These are phyloP conservation scores for Dione vanillae DNA, from an alignment of 2,888 invertebrate species.

Conservation along the genomic window DNA sequence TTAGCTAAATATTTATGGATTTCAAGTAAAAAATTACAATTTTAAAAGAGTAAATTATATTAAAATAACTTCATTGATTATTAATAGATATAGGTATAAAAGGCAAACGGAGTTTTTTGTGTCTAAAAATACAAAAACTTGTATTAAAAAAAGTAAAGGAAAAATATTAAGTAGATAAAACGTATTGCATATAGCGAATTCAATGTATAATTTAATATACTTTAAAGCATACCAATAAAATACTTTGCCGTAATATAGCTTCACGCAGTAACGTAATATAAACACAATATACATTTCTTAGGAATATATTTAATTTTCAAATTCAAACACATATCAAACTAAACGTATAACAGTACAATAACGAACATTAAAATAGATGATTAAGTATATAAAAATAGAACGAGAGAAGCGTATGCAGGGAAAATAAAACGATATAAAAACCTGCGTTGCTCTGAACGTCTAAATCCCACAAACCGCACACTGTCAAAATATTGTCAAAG, in stretches of 20 bases:
- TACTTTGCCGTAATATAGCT: not conserved
- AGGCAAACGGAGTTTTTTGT: too few relatives aligned
- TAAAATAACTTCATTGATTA: not conserved
- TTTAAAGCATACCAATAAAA: not conserved
- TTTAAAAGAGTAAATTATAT: not conserved
- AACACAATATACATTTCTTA: not conserved
- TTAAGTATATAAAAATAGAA: constrained; percentile 61
- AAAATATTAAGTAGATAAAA: not conserved
- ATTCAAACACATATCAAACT: not conserved
- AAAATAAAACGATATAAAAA: constrained; percentile 68
- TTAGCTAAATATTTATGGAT: not conserved
- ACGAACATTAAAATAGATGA: constrained; percentile 65
- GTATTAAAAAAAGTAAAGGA: not conserved
- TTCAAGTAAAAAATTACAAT: too few relatives aligned
- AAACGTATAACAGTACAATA: constrained; percentile 22
- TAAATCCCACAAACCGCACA: constrained; percentile 74
- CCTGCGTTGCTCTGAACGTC: constrained; percentile 58
- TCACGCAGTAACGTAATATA: not conserved
- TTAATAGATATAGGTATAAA: too few relatives aligned
- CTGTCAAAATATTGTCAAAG: constrained; percentile 84
- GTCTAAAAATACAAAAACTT: too few relatives aligned
- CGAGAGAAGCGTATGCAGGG: constrained; percentile 49
- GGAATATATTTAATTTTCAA: not conserved
- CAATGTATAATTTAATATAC: not conserved
- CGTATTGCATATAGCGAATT: not conserved